Conservation (phyloP, 2,113 vertebrate species). For the Entelurus aequoreus region DNA sequence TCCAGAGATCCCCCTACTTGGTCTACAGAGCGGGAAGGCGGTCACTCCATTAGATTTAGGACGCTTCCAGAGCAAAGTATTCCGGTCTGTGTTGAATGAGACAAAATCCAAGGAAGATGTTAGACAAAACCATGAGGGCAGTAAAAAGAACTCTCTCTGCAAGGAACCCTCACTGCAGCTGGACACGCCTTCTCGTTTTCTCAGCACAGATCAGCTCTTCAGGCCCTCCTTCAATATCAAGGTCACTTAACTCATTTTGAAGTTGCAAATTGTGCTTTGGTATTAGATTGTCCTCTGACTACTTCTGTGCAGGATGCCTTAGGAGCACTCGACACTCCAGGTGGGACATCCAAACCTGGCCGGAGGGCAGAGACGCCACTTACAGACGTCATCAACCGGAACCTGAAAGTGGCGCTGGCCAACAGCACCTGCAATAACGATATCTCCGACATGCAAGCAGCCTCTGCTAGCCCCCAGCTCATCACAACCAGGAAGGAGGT, state of each 20-base stretch:
- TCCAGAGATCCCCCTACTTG: slow-evolving; percentile 57
- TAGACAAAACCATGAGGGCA: slow-evolving; percentile 28
- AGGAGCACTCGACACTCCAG: slow-evolving; percentile 83
- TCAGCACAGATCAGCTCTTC: slow-evolving; percentile 88
- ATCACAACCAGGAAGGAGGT: slow-evolving; percentile 52
- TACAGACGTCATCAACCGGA: slow-evolving; percentile 85
- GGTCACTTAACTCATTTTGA: slow-evolving; percentile 57
- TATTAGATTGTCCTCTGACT: not conserved
- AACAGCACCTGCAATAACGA: slow-evolving; percentile 74
- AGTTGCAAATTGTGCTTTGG: not conserved
- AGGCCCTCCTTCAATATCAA: slow-evolving; percentile 90
- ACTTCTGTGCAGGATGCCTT: slow-evolving; percentile 77
- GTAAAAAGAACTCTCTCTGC: slow-evolving; percentile 45
- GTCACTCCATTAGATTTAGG: slow-evolving; percentile 87
- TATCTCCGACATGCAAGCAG: slow-evolving; percentile 51
- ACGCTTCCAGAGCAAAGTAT: slow-evolving; percentile 86
- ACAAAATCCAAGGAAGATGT: slow-evolving; percentile 52
- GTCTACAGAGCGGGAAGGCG: slow-evolving; percentile 62
- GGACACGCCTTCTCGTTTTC: slow-evolving; percentile 93
- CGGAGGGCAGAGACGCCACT: slow-evolving; percentile 80
- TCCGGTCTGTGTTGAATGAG: slow-evolving; percentile 76
- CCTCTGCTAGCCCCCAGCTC: slow-evolving; percentile 81
- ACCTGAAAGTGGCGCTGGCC: slow-evolving; percentile 83
- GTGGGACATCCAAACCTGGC: slow-evolving; percentile 59
- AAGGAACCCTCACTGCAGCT: slow-evolving; percentile 80